phyloP scores from a whole-genome alignment of 2,888 invertebrate genomes.

The Yponomeuta malinellus region DNA sequence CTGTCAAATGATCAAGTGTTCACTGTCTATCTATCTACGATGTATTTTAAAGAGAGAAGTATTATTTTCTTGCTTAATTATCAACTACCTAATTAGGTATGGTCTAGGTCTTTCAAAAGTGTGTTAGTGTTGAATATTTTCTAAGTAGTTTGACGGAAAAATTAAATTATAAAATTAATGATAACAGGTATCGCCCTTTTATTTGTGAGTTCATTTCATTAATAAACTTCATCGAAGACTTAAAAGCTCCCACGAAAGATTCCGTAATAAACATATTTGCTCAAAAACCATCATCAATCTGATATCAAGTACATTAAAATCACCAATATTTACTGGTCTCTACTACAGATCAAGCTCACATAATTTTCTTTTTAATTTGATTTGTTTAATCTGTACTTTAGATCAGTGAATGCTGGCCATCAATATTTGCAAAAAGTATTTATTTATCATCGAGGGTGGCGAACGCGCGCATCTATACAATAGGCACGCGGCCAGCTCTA shows the following conservation, averaged over 20 bases:
- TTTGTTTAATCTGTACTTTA: neutral
- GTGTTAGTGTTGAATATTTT: too few relatives aligned
- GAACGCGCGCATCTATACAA: slow-evolving; percentile 53
- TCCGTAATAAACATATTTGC: slow-evolving; percentile 46
- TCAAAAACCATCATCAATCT: slow-evolving; percentile 66
- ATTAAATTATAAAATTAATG: neutral
- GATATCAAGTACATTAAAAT: slow-evolving; percentile 55
- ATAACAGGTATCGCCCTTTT: neutral
- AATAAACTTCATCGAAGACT: neutral
- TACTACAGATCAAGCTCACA: neutral
- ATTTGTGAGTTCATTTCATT: neutral
- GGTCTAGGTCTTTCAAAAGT: too few relatives aligned
- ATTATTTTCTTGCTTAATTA: too few relatives aligned
- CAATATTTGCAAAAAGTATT: slow-evolving; percentile 73
- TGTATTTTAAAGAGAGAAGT: too few relatives aligned
- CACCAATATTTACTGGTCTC: neutral
- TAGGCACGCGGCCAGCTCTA: slow-evolving; percentile 64
- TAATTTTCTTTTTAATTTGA: neutral
- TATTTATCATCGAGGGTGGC: slow-evolving; percentile 65
- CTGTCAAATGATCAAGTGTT: too few relatives aligned
- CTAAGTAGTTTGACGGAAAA: neutral
- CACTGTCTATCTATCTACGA: too few relatives aligned
- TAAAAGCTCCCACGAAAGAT: slow-evolving; percentile 47
- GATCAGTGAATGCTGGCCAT: slow-evolving; percentile 27
- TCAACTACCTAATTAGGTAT: too few relatives aligned